phyloP scores from a whole-genome alignment of 2,888 invertebrate genomes.

The Dolomedes plantarius region DNA sequence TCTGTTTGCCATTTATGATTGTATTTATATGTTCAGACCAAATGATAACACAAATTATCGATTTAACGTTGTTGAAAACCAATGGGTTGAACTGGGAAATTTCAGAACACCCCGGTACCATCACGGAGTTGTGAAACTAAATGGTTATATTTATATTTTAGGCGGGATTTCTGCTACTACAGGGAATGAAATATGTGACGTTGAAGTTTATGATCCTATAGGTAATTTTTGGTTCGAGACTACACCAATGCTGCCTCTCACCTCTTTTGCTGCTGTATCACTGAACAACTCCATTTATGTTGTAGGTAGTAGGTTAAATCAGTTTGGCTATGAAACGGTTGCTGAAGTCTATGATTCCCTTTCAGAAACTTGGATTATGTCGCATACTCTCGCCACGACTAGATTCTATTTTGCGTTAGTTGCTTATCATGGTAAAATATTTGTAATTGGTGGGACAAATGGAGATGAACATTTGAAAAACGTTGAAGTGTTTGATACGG shows the following conservation, averaged over 20 bases:
- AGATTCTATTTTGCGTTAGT: conserved; percentile 24
- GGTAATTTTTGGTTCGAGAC: not conserved
- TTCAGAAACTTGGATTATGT: not conserved
- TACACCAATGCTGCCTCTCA: conserved; percentile 15
- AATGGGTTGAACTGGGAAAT: not conserved
- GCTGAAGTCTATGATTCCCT: conserved; percentile 31
- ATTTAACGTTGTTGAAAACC: conserved; percentile 4
- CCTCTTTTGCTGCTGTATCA: not conserved
- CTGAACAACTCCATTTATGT: conserved; percentile 23
- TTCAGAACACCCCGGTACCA: not conserved
- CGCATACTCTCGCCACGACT: not conserved
- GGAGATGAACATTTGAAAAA: not conserved
- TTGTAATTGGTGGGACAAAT: conserved; percentile 21
- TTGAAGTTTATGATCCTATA: conserved; percentile 23
- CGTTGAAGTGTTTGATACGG: conserved; percentile 30
- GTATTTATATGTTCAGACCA: conserved; percentile 27
- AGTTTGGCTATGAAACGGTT: not conserved
- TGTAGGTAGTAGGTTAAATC: not conserved
- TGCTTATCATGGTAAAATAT: not conserved
- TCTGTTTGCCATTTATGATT: not conserved
- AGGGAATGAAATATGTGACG: not conserved
- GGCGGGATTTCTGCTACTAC: conserved; percentile 5
- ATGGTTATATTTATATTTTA: conserved; percentile 10
- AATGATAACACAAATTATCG: not conserved
- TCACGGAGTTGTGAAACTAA: conserved; percentile 3